phyloP scores from a whole-genome alignment of 2,888 invertebrate genomes.

The Linnaemya tessellans region DNA sequence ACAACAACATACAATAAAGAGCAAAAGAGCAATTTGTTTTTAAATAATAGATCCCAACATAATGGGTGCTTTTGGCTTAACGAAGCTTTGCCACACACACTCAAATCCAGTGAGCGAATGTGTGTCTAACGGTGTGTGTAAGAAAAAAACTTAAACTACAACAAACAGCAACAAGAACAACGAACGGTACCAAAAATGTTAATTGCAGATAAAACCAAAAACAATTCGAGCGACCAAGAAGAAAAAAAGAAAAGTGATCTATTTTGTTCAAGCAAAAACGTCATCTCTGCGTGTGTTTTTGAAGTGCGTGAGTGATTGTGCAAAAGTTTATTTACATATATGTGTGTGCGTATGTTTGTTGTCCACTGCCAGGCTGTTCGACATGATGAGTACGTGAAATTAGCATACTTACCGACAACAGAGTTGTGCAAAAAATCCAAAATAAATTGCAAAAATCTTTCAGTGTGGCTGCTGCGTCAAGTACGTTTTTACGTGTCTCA shows the following conservation, averaged over 20 bases:
- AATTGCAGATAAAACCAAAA: constrained; percentile 66
- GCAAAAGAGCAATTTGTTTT: constrained; percentile 54
- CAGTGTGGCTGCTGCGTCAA: constrained; percentile 53
- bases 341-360: constrained; percentile 20
- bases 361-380: constrained; percentile 6
- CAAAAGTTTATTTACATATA: constrained; percentile 4
- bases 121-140: constrained; percentile 58
- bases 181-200: constrained; percentile 35
- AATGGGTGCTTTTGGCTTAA: constrained; percentile 62
- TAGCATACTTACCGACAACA: constrained; percentile 44
- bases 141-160: constrained; percentile 45
- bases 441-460: no score
- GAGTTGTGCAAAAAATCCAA: constrained; percentile 49
- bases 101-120: constrained; percentile 55
- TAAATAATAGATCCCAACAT: constrained; percentile 63
- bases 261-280: constrained; percentile 54
- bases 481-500: constrained; percentile 66
- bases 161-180: constrained; percentile 27
- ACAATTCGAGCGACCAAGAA: no score
- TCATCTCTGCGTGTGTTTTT: constrained; percentile 44
- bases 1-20: constrained; percentile 46
- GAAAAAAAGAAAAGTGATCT: constrained; percentile 56
- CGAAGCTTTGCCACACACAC: constrained; percentile 53
- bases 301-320: constrained; percentile 51
- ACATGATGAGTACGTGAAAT: constrained; percentile 51